phyloP scores from a whole-genome alignment of 1,140 invertebrate species.

The Meloidogyne hapla region DNA sequence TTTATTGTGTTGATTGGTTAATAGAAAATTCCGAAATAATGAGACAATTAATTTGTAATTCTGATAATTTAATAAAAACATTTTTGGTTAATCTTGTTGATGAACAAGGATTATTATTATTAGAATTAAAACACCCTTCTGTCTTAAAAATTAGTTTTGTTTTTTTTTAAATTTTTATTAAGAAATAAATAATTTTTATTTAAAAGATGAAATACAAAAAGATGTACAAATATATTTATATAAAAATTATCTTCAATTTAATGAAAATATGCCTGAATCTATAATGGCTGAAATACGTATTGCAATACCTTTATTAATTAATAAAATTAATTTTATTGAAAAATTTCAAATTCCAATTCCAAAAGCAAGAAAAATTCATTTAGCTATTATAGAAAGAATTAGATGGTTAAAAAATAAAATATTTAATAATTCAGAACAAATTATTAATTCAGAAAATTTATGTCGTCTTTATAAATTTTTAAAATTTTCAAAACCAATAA shows the following conservation, averaged over 20 bases:
- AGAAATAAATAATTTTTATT: background rate
- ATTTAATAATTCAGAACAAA: background rate
- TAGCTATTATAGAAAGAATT: background rate
- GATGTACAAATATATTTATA: background rate
- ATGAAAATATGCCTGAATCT: background rate
- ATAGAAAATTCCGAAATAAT: background rate
- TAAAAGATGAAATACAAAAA: background rate
- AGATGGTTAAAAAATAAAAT: background rate
- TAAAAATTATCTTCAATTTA: slow-evolving; percentile 7
- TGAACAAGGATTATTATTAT: background rate
- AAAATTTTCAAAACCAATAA: background rate
- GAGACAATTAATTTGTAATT: background rate
- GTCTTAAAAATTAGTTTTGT: background rate
- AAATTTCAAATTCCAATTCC: background rate
- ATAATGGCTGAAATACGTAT: background rate
- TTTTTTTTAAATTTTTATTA: background rate
- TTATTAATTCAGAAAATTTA: background rate
- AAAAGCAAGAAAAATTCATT: background rate
- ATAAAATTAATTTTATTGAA: background rate
- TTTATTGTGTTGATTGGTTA: background rate
- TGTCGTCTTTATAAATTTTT: background rate
- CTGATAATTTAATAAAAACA: background rate
- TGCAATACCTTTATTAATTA: background rate
- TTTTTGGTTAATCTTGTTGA: background rate
- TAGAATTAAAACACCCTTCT: background rate